Conservation (phyloP, 2,888 invertebrate species). For the Nymphalis polychloros region DNA sequence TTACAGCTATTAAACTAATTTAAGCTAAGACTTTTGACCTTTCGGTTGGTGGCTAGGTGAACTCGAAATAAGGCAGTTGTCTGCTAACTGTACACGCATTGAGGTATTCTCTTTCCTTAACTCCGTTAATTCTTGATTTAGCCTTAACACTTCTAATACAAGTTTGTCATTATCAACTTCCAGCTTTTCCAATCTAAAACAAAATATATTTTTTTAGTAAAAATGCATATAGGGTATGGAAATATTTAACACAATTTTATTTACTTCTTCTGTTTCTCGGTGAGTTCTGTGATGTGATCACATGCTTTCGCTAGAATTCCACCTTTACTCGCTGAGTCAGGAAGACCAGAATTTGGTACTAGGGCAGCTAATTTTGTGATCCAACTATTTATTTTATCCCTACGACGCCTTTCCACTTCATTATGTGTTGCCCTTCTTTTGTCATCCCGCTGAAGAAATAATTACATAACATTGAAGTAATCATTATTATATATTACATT, state of each 20-base stretch:
- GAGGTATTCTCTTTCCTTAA: slow-evolving; percentile 89
- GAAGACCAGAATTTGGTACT: slow-evolving; percentile 88
- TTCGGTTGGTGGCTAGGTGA: slow-evolving; percentile 60
- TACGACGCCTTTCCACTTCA: slow-evolving; percentile 94
- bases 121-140: slow-evolving; percentile 87
- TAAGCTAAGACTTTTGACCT: slow-evolving; percentile 66
- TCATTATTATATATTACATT: too few species aligned
- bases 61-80: slow-evolving; percentile 79
- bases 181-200: slow-evolving; percentile 70
- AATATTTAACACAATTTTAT: slow-evolving; percentile 46
- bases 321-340: slow-evolving; percentile 90
- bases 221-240: neutral
- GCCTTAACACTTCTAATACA: slow-evolving; percentile 84
- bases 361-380: slow-evolving; percentile 94
- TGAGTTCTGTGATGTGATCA: slow-evolving; percentile 94
- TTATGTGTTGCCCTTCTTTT: slow-evolving; percentile 95
- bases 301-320: slow-evolving; percentile 97
- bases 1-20: slow-evolving; percentile 38
- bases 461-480: neutral
- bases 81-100: slow-evolving; percentile 84
- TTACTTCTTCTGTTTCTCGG: slow-evolving; percentile 87
- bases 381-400: slow-evolving; percentile 99
- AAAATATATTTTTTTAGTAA: neutral
- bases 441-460: slow-evolving; percentile 87
- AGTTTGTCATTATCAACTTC: slow-evolving; percentile 87